Percentiles rank a stretch among this genome's conserved stretches.
Conservation (phyloP, 2,797 vertebrate genomes). For the Melanotaenia pygmaea region DNA sequence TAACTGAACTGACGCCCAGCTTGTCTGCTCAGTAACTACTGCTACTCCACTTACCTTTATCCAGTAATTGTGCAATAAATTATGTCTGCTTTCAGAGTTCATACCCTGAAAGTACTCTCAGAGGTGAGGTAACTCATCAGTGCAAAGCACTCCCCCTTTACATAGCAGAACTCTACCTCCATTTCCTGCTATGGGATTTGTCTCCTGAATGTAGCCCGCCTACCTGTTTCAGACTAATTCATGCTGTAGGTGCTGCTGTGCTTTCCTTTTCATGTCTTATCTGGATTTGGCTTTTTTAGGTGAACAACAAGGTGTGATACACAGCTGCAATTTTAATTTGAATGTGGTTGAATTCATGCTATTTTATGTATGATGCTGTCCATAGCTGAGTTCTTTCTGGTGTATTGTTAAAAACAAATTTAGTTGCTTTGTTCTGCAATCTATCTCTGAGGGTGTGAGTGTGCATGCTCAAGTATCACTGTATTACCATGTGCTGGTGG, state of each 20-base stretch:
- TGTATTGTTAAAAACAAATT: slow-evolving; percentile 1
- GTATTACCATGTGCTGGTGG: slow-evolving; percentile 26
- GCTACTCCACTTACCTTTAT: slow-evolving; percentile 27
- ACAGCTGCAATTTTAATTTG: not conserved
- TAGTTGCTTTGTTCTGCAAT: not conserved
- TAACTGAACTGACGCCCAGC: slow-evolving; percentile 36
- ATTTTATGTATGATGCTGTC: not conserved
- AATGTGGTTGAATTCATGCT: not conserved
- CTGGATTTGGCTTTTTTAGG: slow-evolving; percentile 7
- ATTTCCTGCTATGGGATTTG: slow-evolving; percentile 53
- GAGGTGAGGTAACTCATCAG: slow-evolving; percentile 54
- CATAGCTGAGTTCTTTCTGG: too few relatives aligned
- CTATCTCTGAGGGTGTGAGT: slow-evolving; percentile 5
- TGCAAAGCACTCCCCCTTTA: slow-evolving; percentile 33
- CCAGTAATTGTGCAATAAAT: slow-evolving; percentile 48
- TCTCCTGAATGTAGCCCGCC: slow-evolving; percentile 17
- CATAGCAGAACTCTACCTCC: slow-evolving; percentile 32
- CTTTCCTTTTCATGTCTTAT: slow-evolving; percentile 15
- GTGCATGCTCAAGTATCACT: not conserved
- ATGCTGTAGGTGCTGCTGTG: slow-evolving; percentile 8
- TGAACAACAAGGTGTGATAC: not conserved
- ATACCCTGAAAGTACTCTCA: slow-evolving; percentile 47
- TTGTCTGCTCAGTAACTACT: slow-evolving; percentile 51
- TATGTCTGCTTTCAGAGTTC: slow-evolving; percentile 48
- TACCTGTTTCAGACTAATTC: slow-evolving; percentile 23